Base-by-base conservation (phyloP, 2,797 vertebrate species). In the Epinephelus coioides region DNA sequence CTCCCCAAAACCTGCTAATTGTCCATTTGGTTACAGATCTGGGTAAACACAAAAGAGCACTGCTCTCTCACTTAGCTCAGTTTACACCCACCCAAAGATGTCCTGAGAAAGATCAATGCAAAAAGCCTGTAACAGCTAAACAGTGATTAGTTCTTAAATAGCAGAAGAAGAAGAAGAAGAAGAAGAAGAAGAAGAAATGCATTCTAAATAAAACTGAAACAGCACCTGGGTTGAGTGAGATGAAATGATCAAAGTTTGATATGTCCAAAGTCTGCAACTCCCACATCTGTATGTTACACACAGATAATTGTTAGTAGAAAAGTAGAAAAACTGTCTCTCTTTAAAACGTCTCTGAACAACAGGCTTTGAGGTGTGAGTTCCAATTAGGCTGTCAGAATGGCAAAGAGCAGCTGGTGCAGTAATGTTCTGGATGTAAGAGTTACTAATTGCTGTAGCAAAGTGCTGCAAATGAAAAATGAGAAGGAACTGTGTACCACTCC, bases 21-120 rank as follows among this genome's bases (percentile, higher is more conserved):
- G 91, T 86, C 81, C 72, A 81, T 90, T 93, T 93, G 89, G 87
- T 90, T 82, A 82, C 84, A 93, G 89, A 93, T 88, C 76, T 3
- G 34, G 40, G 79, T 76, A 87, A 93, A 89, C 80, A 82, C 30
- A 73, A 81, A 85, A 78, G 79, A 85, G 50, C 80, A 81, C 12
- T 6, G n/a, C 73, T 74, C 76, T 51, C 64, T 83, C 23, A 27
- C 60, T 62, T 69, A 83, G 65, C 70, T 43, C 61, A 68, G 65
- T 84, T 88, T 87, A 76, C 80, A 73, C 61, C 74, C 81, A 78
- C 77, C 79, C 68, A 71, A 59, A 80, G 62, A 88, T 60, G 79
- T 76, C 83, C 73, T 82, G 44, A 79, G 54, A 53, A 43, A 71
- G 54, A 88, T 85, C 79, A 83, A 60, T 69, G 46, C 19, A 67